A percentile compares a stretch with the other conserved stretches of the same genome.
These are phyloP conservation scores for Drosophila nikananu DNA, from an alignment of 1,140 invertebrate genomes.

Conservation along the genomic window DNA sequence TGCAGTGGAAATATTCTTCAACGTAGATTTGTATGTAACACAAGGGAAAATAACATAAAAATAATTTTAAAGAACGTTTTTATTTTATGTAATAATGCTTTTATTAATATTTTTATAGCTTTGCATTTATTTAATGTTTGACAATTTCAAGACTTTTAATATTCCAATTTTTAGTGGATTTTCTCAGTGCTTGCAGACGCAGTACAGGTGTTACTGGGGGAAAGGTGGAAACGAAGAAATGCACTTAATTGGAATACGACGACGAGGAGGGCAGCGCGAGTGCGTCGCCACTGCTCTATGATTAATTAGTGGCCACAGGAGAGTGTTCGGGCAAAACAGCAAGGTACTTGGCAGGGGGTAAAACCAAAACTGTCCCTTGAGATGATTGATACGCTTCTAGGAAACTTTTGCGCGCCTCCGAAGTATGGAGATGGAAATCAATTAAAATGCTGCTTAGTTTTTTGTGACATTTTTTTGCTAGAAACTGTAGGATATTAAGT, in stretches of 20 bases:
- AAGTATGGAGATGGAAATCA: constrained; percentile 7
- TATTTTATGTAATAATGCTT: too few species aligned
- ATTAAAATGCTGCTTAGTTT: constrained; percentile 4
- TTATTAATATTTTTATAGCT: too few species aligned
- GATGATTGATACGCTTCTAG: constrained; percentile 27
- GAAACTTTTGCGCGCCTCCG: not conserved
- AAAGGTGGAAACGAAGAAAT: constrained; percentile 63
- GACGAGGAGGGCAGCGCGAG: constrained; percentile 14
- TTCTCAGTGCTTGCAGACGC: not conserved
- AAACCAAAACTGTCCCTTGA: not conserved
- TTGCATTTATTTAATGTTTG: too few species aligned
- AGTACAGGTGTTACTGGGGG: not conserved
- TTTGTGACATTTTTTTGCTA: not conserved
- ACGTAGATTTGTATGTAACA: too few species aligned
- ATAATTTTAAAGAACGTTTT: too few species aligned
- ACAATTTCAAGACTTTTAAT: too few species aligned
- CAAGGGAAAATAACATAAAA: too few species aligned
- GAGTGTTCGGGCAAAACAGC: constrained; percentile 8
- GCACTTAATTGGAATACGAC: constrained; percentile 72
- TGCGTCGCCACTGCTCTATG: constrained; percentile 56
- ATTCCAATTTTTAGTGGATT: not conserved
- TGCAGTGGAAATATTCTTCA: too few species aligned
- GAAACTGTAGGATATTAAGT: not conserved
- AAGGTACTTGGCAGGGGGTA: not conserved
- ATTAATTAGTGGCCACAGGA: constrained; percentile 65